Evolutionary conservation across 2,797 vertebrate genomes (phyloP), one percentile per base, ranked within the genome.

Genomic region (Clarias laeviceps): DNA sequence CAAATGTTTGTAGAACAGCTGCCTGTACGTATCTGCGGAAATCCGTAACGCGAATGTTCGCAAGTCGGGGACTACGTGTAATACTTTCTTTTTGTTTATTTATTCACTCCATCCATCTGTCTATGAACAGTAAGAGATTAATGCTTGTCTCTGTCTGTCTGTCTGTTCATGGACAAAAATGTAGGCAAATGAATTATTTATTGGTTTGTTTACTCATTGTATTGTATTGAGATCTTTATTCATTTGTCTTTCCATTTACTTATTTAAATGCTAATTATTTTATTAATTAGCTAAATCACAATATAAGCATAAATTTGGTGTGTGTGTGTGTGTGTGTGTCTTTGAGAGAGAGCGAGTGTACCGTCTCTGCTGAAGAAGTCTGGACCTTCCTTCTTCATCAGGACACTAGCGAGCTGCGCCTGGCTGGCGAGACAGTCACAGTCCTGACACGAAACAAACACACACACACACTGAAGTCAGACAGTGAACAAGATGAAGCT

Each of bases 361-460:
- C 98, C 97, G 85, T 99, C 97, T 91, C 92, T 96, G 24, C 94
- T 94, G 61, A 99, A 95, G 87, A 97, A 98, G 91, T 96, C 91
- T 0, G 96, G 95, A 29, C 98, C 98, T 92, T 99, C 98, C 90
- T 97, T 97, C 92, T 96, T 96, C 20, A 98, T 92, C 15, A 99
- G 92, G 88, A 99, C 91, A 76, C 94, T 93, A 0, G 96, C 94
- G 68, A 99, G 96, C 83, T 98, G 95, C 32, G 96, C 96, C 93
- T 99, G 97, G 90, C 97, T 97, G 85, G 96, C 96, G 68, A 99
- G 92, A 86, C 97, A 98, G 89, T 88, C 93, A 62, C 95, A 97
- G 88, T 98, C 97, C 98, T 99, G 91, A 76, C 29, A 56, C 12
- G 22, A 56, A 88, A 62, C 54, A 61, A 32, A 61, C 76, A 61